These are phyloP conservation scores for Rhegmatorhina hoffmannsi DNA, from an alignment of 2,113 vertebrate species.

Conservation along the genomic window DNA sequence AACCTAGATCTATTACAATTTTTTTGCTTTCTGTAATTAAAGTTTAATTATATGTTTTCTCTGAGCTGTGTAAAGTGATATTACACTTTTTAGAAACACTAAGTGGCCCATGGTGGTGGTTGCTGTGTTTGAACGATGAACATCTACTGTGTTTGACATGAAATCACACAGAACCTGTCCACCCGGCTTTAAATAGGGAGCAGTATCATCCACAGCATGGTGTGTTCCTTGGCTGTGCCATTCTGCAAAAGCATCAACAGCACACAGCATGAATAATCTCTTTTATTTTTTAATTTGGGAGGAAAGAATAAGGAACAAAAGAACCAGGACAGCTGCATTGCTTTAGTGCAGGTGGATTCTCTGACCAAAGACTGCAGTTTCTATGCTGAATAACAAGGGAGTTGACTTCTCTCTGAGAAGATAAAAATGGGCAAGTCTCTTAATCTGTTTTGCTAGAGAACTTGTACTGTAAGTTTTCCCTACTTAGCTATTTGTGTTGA, in stretches of 20 bases:
- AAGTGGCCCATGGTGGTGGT: neutral
- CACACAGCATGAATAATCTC: neutral
- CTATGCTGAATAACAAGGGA: neutral
- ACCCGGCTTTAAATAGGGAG: neutral
- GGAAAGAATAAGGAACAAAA: neutral
- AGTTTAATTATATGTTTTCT: neutral
- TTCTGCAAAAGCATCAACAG: neutral
- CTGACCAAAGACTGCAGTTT: neutral
- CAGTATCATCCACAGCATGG: neutral
- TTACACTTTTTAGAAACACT: neutral
- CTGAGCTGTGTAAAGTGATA: neutral
- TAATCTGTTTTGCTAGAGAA: neutral
- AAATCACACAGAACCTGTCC: neutral
- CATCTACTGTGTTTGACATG: neutral
- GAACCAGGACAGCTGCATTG: neutral
- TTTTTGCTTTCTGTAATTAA: neutral
- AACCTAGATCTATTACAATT: neutral
- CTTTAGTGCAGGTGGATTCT: constrained; percentile 6
- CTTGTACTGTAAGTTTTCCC: neutral
- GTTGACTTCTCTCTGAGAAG: neutral
- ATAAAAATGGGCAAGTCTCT: neutral
- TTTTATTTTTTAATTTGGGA: neutral
- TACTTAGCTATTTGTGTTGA: neutral
- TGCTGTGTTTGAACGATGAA: neutral
- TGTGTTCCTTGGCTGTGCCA: constrained; percentile 11